Evolutionary conservation across 1,140 invertebrate genomes (phyloP).

Genomic region (Spodoptera frugiperda): DNA sequence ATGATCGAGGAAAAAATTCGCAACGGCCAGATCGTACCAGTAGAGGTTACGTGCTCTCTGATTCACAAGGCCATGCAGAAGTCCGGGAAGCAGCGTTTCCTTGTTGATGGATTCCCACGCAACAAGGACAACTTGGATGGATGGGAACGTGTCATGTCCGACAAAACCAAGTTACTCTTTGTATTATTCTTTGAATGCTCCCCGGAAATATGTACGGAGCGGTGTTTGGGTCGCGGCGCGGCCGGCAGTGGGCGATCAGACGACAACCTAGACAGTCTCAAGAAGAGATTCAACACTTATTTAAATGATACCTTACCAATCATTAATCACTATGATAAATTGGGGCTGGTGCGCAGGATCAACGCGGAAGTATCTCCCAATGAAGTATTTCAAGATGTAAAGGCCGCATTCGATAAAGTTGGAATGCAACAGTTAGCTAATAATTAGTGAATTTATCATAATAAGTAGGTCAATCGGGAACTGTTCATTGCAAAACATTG

Average conservation of each 20-base stretch:
- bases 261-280: conserved; percentile 97
- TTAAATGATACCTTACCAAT: conserved; percentile 97
- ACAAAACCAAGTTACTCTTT: conserved; percentile 94
- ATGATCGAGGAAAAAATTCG: conserved; percentile 97
- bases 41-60: conserved; percentile 98
- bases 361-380: conserved; percentile 90
- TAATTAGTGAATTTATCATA: conserved; percentile 48
- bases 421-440: conserved; percentile 63
- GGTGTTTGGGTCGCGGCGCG: conserved; percentile 95
- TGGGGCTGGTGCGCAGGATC: conserved; percentile 92
- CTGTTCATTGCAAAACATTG: conserved; percentile 24
- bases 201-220: conserved; percentile 92
- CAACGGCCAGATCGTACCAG: conserved; percentile 98
- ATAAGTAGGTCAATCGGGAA: conserved; percentile 56
- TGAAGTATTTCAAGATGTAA: conserved; percentile 90
- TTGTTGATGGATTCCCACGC: conserved; percentile 99
- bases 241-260: conserved; percentile 96
- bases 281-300: conserved; percentile 97
- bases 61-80: conserved; percentile 94
- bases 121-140: conserved; percentile 99
- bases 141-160: conserved; percentile 95
- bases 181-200: conserved; percentile 98
- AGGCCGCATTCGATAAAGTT: conserved; percentile 65
- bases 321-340: conserved; percentile 93
- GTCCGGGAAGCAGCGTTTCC: conserved; percentile 92